These are phyloP conservation scores for Etheostoma cragini DNA, from an alignment of 2,113 vertebrate species.

Conservation along the genomic window DNA sequence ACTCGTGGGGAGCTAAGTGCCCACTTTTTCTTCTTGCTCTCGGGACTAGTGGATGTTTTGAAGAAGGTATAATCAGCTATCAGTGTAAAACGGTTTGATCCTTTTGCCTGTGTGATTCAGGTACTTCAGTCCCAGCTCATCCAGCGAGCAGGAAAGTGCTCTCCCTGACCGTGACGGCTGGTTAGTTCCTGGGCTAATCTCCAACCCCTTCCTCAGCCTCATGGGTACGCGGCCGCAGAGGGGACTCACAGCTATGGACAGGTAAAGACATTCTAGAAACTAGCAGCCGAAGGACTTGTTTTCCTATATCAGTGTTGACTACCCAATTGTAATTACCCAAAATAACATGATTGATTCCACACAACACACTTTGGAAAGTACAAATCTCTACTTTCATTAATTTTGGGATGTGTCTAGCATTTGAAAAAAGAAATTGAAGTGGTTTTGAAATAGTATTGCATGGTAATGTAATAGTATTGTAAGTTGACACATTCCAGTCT, in stretches of 20 bases:
- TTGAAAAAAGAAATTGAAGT: too few species aligned
- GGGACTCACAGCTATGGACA: slow-evolving; percentile 74
- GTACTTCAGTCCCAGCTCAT: slow-evolving; percentile 77
- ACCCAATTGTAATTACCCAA: too few species aligned
- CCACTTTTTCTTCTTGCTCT: slow-evolving; percentile 59
- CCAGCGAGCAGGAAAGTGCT: slow-evolving; percentile 71
- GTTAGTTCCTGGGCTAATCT: slow-evolving; percentile 75
- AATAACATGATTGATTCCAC: too few species aligned
- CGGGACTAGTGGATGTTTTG: slow-evolving; percentile 16
- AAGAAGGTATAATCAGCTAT: slow-evolving; percentile 60
- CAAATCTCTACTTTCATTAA: too few species aligned
- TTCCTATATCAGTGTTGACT: too few species aligned
- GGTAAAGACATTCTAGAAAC: slow-evolving; percentile 68
- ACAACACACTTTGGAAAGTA: too few species aligned
- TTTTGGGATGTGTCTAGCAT: too few species aligned
- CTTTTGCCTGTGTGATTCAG: slow-evolving; percentile 70
- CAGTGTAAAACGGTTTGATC: slow-evolving; percentile 45
- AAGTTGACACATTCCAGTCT: too few species aligned
- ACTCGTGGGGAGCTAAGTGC: slow-evolving; percentile 43
- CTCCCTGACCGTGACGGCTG: slow-evolving; percentile 78
- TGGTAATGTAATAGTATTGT: too few species aligned
- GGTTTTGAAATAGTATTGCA: too few species aligned
- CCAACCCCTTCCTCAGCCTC: slow-evolving; percentile 76
- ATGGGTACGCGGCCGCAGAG: slow-evolving; percentile 70
- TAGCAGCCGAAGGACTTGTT: too few species aligned